Conservation (phyloP, 2,113 vertebrate species). For the Phocoena sinus region DNA sequence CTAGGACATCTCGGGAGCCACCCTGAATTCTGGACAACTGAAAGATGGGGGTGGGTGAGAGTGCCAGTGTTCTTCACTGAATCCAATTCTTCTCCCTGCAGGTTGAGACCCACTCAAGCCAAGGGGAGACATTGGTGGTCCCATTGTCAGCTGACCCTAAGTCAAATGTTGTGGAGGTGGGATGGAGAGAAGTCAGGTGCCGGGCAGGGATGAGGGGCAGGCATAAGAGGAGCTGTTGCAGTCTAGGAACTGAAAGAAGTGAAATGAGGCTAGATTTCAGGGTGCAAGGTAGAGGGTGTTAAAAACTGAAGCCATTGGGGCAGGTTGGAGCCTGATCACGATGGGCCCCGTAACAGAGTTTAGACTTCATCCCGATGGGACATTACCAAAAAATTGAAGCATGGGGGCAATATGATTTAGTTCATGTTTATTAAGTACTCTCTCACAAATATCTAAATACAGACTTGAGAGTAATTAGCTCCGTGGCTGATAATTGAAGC, state of each 20-base stretch:
- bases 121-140: neutral
- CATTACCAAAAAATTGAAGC: neutral
- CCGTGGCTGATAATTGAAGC: neutral
- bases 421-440: neutral
- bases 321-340: neutral
- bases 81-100: neutral
- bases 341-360: neutral
- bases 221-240: neutral
- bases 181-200: neutral
- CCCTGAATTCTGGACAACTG: neutral
- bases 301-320: neutral
- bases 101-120: neutral
- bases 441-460: neutral
- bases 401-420: neutral
- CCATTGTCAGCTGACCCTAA: neutral
- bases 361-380: neutral
- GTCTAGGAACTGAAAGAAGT: neutral
- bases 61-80: neutral
- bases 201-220: neutral
- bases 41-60: neutral
- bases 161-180: neutral
- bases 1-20: neutral
- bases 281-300: neutral
- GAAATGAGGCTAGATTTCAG: neutral
- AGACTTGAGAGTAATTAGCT: neutral